A percentile compares a stretch with the other conserved stretches of the same genome.
Evolutionary conservation across 2,888 invertebrate genomes (phyloP).

Genomic region (Brachyopa scutellaris): DNA sequence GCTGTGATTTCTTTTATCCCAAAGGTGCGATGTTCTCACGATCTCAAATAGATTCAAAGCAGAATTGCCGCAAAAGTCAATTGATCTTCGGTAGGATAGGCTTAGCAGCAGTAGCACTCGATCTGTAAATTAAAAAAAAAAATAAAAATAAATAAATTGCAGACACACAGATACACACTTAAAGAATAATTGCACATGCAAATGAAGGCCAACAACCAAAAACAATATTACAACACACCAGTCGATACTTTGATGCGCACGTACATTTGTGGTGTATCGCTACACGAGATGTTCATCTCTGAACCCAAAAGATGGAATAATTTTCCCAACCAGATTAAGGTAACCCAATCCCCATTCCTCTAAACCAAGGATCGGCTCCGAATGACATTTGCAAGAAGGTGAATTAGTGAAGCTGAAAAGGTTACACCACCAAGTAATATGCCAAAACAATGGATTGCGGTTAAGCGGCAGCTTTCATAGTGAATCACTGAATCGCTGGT

Average conservation of each 20-base stretch:
- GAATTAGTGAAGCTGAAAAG: conserved; percentile 13
- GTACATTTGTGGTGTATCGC: conserved; percentile 22
- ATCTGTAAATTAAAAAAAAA: conserved; percentile 54
- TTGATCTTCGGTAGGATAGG: not conserved
- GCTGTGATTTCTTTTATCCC: not conserved
- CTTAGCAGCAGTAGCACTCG: not conserved
- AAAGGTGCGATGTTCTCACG: conserved; percentile 61
- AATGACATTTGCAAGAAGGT: conserved; percentile 16
- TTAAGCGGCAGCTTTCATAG: not conserved
- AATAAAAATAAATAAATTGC: conserved; percentile 48
- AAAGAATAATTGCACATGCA: too few species aligned
- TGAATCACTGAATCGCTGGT: conserved; percentile 17
- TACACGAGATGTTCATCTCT: not conserved
- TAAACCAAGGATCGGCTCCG: not conserved
- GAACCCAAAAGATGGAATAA: too few species aligned
- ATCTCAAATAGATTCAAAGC: conserved; percentile 33
- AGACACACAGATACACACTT: too few species aligned
- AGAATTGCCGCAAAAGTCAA: conserved; percentile 7
- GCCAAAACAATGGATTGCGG: conserved; percentile 11
- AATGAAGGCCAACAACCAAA: not conserved
- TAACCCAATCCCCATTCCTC: too few species aligned
- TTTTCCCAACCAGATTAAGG: not conserved
- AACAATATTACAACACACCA: conserved; percentile 9
- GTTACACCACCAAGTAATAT: conserved; percentile 2
- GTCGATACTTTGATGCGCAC: conserved; percentile 23